Conservation (phyloP, 2,888 invertebrate genomes). For the Leucoma salicis region DNA sequence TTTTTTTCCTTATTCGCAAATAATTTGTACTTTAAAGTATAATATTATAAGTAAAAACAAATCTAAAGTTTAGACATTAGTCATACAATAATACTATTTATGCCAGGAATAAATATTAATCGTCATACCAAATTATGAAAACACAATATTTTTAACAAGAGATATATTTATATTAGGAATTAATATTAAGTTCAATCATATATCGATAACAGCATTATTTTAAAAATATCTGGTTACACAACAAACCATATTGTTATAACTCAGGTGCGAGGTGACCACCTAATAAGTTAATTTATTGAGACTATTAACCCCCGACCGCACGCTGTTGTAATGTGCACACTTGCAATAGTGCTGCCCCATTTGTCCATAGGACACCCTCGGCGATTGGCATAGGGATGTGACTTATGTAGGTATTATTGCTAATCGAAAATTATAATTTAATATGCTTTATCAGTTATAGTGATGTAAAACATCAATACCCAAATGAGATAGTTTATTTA, state of each 20-base stretch:
- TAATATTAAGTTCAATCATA: not conserved
- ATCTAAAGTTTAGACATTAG: no score
- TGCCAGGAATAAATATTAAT: no score
- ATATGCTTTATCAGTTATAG: no score
- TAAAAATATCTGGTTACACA: slow-evolving; percentile 13
- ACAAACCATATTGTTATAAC: slow-evolving; percentile 19
- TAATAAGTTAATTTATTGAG: slow-evolving; percentile 56
- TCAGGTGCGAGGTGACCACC: slow-evolving; percentile 18
- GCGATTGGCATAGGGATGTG: slow-evolving; percentile 22
- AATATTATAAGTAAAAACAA: no score
- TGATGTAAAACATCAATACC: no score
- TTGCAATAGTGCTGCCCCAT: slow-evolving; percentile 26
- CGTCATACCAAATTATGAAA: no score
- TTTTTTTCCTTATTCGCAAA: no score
- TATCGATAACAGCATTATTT: not conserved
- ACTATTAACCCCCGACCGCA: slow-evolving; percentile 38
- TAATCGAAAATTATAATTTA: not conserved
- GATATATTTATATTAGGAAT: not conserved
- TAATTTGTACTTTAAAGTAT: no score
- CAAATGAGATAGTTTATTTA: no score
- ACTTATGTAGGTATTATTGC: not conserved
- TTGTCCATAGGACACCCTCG: slow-evolving; percentile 35
- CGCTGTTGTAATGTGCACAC: slow-evolving; percentile 30
- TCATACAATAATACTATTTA: no score
- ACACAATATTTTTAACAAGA: not conserved